phyloP scores from a whole-genome alignment of 1,140 invertebrate genomes.

The Stegodyphus mimosarum region DNA sequence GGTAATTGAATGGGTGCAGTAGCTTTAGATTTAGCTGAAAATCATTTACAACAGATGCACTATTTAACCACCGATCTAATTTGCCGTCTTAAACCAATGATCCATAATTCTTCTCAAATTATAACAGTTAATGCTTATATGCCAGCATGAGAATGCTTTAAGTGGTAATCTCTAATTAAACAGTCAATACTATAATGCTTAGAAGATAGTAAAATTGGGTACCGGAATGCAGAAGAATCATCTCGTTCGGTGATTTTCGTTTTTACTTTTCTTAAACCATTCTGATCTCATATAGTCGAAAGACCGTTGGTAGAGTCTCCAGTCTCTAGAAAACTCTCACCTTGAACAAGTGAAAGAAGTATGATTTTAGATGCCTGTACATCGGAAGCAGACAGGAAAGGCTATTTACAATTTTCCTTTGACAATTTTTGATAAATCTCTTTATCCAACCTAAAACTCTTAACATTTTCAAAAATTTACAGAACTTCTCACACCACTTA shows the following conservation, averaged over 20 bases:
- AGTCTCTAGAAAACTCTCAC: too few relatives aligned
- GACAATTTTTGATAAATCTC: too few relatives aligned
- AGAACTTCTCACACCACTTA: too few relatives aligned
- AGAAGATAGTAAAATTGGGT: constrained; percentile 7
- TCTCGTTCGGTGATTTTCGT: neutral
- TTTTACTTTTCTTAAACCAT: neutral
- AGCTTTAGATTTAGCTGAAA: neutral
- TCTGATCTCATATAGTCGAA: too few relatives aligned
- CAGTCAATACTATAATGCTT: constrained; percentile 6
- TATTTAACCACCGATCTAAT: constrained; percentile 2
- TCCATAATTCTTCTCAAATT: constrained; percentile 28
- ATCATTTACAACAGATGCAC: constrained; percentile 15
- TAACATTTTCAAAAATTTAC: too few relatives aligned
- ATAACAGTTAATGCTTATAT: neutral
- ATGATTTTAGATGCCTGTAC: too few relatives aligned
- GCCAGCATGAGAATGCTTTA: constrained; percentile 5
- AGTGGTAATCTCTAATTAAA: constrained; percentile 1
- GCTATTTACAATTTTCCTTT: too few relatives aligned
- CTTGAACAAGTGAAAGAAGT: too few relatives aligned
- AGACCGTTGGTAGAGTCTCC: too few relatives aligned
- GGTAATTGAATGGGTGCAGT: constrained; percentile 8
- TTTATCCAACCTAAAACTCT: too few relatives aligned
- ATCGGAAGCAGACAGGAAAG: too few relatives aligned
- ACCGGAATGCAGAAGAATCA: neutral
- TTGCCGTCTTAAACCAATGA: neutral